These are phyloP conservation scores for Eupleurogrammus muticus DNA, from an alignment of 2,797 vertebrate genomes.

Conservation along the genomic window DNA sequence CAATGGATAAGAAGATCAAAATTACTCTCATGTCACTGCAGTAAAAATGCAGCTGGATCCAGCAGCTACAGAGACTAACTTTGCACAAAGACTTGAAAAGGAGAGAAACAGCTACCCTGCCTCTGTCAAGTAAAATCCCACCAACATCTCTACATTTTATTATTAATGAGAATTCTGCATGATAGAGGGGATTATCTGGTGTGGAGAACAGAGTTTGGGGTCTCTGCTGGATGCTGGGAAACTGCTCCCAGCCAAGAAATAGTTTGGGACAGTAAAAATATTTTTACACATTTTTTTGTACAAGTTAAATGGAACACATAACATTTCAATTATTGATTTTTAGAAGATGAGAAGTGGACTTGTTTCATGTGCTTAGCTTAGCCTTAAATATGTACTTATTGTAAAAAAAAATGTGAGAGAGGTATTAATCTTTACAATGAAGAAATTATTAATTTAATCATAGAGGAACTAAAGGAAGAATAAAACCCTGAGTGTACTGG, in stretches of 20 bases:
- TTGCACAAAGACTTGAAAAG: background rate
- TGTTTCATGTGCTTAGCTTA: background rate
- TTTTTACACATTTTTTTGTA: constrained; percentile 1
- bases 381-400: background rate
- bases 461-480: background rate
- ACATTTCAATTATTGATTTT: background rate
- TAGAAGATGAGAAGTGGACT: background rate
- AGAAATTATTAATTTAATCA: background rate
- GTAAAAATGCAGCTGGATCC: too few species aligned
- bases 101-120: background rate
- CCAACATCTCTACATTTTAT: background rate
- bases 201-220: constrained; percentile 11
- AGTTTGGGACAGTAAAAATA: constrained; percentile 11
- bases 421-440: background rate
- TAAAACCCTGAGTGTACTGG: background rate
- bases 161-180: background rate
- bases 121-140: background rate
- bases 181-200: background rate
- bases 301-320: constrained; percentile 8
- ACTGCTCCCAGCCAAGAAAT: constrained; percentile 14
- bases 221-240: constrained; percentile 19
- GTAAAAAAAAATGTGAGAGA: background rate
- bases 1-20: too few species aligned
- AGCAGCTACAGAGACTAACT: too few species aligned
- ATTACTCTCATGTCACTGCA: too few species aligned